A percentile compares a stretch with the other conserved stretches of the same genome.
Evolutionary conservation across 2,113 vertebrate genomes (phyloP).

Genomic region (Solenodon paradoxus): DNA sequence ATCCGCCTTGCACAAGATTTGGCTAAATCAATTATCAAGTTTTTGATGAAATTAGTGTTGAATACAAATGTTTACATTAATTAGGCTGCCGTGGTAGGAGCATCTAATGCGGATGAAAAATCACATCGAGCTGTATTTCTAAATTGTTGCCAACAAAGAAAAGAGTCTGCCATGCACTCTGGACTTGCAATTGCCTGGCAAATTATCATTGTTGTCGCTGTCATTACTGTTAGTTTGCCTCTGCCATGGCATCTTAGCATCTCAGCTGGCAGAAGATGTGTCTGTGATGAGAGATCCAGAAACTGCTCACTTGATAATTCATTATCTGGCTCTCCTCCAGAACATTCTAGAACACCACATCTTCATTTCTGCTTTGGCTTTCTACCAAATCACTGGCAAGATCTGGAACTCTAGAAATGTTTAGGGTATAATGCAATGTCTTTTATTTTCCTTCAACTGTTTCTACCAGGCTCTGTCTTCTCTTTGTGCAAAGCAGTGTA

Average conservation of each 20-base stretch:
- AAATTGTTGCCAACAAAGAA: background rate
- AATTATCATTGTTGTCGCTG: background rate
- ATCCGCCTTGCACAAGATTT: background rate
- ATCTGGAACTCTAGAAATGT: background rate
- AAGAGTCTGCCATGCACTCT: background rate
- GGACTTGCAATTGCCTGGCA: background rate
- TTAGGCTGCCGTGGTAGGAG: background rate
- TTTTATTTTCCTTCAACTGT: constrained; percentile 12
- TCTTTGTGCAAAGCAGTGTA: background rate
- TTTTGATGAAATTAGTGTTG: constrained; percentile 29
- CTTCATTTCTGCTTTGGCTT: constrained; percentile 34
- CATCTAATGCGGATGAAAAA: background rate
- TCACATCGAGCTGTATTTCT: background rate
- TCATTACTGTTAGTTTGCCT: background rate
- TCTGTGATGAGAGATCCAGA: background rate
- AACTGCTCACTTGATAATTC: constrained; percentile 41
- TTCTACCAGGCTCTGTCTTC: background rate
- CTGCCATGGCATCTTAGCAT: background rate
- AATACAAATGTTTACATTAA: constrained; percentile 24
- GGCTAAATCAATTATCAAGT: background rate
- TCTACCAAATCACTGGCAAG: background rate
- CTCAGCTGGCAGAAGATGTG: background rate
- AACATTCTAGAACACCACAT: constrained; percentile 35
- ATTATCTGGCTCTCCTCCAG: constrained; percentile 16
- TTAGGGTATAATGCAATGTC: background rate